Evolutionary conservation across 2,888 invertebrate genomes (phyloP), one percentile per base, ranked within the genome.

Genomic region (Congeria kusceri): DNA sequence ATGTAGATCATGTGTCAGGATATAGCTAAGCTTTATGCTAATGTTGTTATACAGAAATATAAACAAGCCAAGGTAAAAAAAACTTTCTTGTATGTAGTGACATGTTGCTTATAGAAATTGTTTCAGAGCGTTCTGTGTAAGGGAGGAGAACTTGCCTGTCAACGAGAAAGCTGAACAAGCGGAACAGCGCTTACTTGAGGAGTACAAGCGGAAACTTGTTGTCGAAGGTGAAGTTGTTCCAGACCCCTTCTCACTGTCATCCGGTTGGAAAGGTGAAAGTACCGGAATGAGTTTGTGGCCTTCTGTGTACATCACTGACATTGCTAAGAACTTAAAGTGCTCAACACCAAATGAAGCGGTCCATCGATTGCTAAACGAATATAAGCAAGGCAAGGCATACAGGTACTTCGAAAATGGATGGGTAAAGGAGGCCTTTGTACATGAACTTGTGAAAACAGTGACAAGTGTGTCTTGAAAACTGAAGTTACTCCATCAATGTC

Each of bases 361-460:
- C n/a, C 27, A 65, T 20, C 64, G 74, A 13, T 57, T 74, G 4
- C 15, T 83, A 47, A 77, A 77, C 27, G 73, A 77, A 29, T 82
- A 82, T 56, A 82, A 74, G 32, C 68, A 67, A 28, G 81, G 71
- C 15, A 78, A 78, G 56, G 74, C 77, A 28, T 75, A 77, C 56
- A 65, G 73, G 28, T 80, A 80, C 32, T 83, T 80, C 63, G 46
- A 64, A 32, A 11, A 61, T 46, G 71, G 59, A 15, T 80, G 83
- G 79, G 67, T 77, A 29, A 80, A 83, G 46, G 80, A 80, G 49
- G 59, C 80, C 3, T 63, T 46, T 27, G 53, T 65, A 69, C 77
- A 83, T 62, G 20, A 28, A 3, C 28, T 78, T 9, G 59, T 0
- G n/a, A 39, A 11, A 65, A 49, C 9, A 46, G 27, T 39, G 57